Base-by-base conservation (phyloP, 2,113 vertebrate species). In the Vireo altiloquus region DNA sequence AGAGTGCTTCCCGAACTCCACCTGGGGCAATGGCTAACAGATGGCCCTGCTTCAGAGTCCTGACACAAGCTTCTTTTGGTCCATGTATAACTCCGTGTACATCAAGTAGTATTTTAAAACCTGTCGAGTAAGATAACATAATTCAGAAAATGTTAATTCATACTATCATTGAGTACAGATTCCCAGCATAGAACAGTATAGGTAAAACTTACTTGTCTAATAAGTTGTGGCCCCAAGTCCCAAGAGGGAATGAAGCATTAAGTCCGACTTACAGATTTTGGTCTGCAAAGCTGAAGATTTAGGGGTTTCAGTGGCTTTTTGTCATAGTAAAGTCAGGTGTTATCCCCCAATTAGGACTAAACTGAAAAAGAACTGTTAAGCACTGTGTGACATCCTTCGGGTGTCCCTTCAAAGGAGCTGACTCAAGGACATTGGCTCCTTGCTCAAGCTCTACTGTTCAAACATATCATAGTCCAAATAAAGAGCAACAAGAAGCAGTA, bases 61-160 rank as follows among this genome's bases (percentile, higher is more conserved):
- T 98, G 72, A 99, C 99, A 97, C 99, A 99, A 94, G 99, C 99
- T 95, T 99, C 98, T 98, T 98, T 98, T 76, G 99, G 99, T 92
- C 99, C 99, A 16, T 99, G 99, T 70, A 99, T 98, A 95, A 99
- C 97, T 72, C 98, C 98, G 89, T 98, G 98, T 63, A 98, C 98
- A 74, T 99, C 99, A 97, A 99, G 94, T n/a, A 99, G 97, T 90
- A 99, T 96, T 95, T 99, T 99, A 95, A 99, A 99, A 33, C 99
- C 99, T 99, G 96, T 11, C 95, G 70, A 53, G 84, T 63, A 83
- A 83, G 20, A 69, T 3, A 90, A 40, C 10, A 76, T 22, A 54
- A 89, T 64, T 93, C 24, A 85, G 54, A 60, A 85, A 47, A 64
- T 6, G 28, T 39, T 65, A 39, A 61, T 25, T 56, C 44, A 39